Base-by-base conservation (phyloP, 2,797 vertebrate species). In the Chaunax sp. region DNA sequence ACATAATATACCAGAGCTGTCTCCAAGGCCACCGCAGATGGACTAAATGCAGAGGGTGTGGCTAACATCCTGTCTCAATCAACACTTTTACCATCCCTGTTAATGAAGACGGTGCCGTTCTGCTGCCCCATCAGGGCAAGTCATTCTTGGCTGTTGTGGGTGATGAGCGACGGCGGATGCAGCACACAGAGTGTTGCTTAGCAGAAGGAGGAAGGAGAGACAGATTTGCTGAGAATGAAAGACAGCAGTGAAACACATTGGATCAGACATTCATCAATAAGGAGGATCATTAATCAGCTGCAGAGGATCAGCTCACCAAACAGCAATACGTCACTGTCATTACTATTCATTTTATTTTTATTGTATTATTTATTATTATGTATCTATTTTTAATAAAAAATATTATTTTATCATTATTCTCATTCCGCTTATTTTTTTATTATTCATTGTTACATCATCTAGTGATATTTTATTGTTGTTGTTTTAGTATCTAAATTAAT, bases 51-150 rank as follows among this genome's bases (percentile, higher is more conserved):
- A 80, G 85, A 86, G 81, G 81, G 89, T 51, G 87, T 68, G 69
- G 56, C 68, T 40, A 61, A 65, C 75, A 73, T 91, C 81, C 89
- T 57, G 81, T 84, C 81, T 85, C 35, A 55, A 81, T 71, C 75
- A 28, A 85, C 89, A 87, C 86, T 50, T 80, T 69, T 68, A 64
- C 84, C 11, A 52, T 86, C 75, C 56, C 53, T 3, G 81, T 78
- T 88, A 86, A 82, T 69, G 73, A 87, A 47, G 64, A 26, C 69
- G 80, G 78, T 72, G 55, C 61, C 55, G 50, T 77, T 76, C 66
- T 57, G 72, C 85, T 40, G 72, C 44, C 58, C 87, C 84, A 80
- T 88, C 81, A 75, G 80, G 76, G 69, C 85, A 75, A 80, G 75
- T 80, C 82, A 64, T 77, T 83, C 40, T 69, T 26, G 56, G 63